Percentiles rank a stretch among this genome's conserved stretches.
Evolutionary conservation across 1,140 invertebrate genomes (phyloP).

Genomic region (Daktulosphaira vitifoliae): DNA sequence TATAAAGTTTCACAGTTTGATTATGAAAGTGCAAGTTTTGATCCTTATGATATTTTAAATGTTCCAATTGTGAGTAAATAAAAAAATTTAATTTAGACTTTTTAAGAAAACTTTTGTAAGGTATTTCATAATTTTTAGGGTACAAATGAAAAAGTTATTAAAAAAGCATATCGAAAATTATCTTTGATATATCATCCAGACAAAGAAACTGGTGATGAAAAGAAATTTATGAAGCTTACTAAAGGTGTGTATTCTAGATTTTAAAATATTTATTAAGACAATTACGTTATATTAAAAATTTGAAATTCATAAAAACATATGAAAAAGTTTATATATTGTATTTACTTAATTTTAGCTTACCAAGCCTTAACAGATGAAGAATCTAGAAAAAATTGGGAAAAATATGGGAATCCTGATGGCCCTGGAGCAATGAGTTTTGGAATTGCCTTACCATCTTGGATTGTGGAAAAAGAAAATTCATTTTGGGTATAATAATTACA

Average conservation of each 20-base stretch:
- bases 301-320: too few relatives aligned
- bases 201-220: slow-evolving; percentile 93
- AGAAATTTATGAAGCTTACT: slow-evolving; percentile 93
- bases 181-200: slow-evolving; percentile 94
- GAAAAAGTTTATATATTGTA: too few relatives aligned
- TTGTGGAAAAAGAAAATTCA: slow-evolving; percentile 99
- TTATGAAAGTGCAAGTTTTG: slow-evolving; percentile 96
- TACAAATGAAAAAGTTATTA: slow-evolving; percentile 78
- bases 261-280: too few relatives aligned
- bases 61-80: slow-evolving; percentile 61
- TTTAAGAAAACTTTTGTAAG: background rate
- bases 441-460: slow-evolving; percentile 98
- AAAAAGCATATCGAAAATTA: slow-evolving; percentile 88
- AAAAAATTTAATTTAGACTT: background rate
- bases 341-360: slow-evolving; percentile 45
- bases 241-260: slow-evolving; percentile 82
- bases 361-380: slow-evolving; percentile 91
- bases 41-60: slow-evolving; percentile 93
- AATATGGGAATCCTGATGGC: slow-evolving; percentile 99
- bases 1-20: slow-evolving; percentile 97
- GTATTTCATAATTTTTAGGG: slow-evolving; percentile 52
- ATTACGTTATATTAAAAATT: too few relatives aligned
- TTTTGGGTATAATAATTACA: slow-evolving; percentile 65
- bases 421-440: slow-evolving; percentile 98
- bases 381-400: slow-evolving; percentile 94